phyloP scores from a whole-genome alignment of 2,888 invertebrate genomes.

The Drosophila limbata region DNA sequence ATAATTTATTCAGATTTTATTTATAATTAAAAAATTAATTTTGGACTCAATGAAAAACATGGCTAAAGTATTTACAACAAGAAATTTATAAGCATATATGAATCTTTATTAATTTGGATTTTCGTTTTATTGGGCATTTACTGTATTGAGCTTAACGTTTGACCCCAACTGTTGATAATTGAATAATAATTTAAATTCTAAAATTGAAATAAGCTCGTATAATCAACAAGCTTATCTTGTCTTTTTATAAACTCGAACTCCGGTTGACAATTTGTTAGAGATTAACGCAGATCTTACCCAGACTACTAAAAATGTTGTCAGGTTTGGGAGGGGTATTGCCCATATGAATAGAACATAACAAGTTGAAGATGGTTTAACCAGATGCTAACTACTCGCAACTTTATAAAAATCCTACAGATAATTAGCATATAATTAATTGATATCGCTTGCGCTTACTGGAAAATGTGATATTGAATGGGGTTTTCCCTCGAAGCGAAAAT shows the following conservation, averaged over 20 bases:
- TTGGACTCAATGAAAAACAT: not conserved
- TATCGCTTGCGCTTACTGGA: not conserved
- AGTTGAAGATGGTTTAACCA: constrained; percentile 3
- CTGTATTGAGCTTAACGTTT: not conserved
- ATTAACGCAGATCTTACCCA: not conserved
- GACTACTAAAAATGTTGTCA: not conserved
- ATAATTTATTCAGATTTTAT: too few relatives aligned
- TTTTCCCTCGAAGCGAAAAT: not conserved
- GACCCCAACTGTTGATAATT: constrained; percentile 13
- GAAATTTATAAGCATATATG: not conserved
- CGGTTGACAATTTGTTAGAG: not conserved
- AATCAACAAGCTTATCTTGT: not conserved
- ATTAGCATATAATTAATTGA: constrained; percentile 26
- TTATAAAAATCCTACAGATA: not conserved
- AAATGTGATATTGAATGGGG: not conserved
- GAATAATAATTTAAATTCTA: not conserved
- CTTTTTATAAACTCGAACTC: not conserved
- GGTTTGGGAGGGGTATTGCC: not conserved
- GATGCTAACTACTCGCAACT: not conserved
- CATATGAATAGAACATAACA: not conserved
- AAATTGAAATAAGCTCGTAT: constrained; percentile 2
- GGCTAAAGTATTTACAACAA: not conserved
- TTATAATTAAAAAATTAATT: too few relatives aligned
- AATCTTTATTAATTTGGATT: not conserved
- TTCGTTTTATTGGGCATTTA: not conserved